Base-by-base conservation (phyloP, 2,888 invertebrate genomes). In the Noctua fimbriata region DNA sequence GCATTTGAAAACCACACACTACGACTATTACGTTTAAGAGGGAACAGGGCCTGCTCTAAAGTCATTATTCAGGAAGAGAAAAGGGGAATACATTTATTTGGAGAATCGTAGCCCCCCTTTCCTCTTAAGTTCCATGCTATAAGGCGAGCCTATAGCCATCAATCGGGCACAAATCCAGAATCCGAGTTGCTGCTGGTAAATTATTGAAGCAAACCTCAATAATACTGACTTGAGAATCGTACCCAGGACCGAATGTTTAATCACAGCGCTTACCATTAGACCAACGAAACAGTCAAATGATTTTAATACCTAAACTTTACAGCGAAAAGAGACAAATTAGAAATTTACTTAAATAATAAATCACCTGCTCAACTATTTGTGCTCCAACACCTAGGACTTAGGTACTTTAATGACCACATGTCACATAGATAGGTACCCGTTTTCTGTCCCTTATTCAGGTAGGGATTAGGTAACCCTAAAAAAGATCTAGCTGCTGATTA, bases 401-500 rank as follows among this genome's bases (percentile, higher is more conserved):
- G 18, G 32, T 63, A 18, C 14, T 44, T 10, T 16, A 52, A 41
- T 21, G n/a, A 69, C 28, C 24, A 21, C 60, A 63, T 32, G 44
- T 32, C 73, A 32, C 73, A 47, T 12, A 67, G 44, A 67, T 12
- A 58, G 32, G 18, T 10, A 77, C 36, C 36, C 14, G n/a, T 49
- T 69, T n/a, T 2, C 16, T 3, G 66, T 28, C 28, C 32, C 60
- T 69, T 44, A 12, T 52, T 60, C 32, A 79, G 60, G n/a, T 79
- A 80, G 0, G 44, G 49, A 79, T 78, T 69, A 80, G 49, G 52
- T 44, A n/a, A 70, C 60, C 49, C 49, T 63, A 63, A 63, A 79
- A 73, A 63, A 52, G 76, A 71, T 80, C 60, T 41, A 41, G 41
- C 21, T 63, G 10, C 44, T 81, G 63, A 71, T 81, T 81, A 79